Conservation (phyloP, 2,113 vertebrate genomes). For the Crotalus horridus region DNA sequence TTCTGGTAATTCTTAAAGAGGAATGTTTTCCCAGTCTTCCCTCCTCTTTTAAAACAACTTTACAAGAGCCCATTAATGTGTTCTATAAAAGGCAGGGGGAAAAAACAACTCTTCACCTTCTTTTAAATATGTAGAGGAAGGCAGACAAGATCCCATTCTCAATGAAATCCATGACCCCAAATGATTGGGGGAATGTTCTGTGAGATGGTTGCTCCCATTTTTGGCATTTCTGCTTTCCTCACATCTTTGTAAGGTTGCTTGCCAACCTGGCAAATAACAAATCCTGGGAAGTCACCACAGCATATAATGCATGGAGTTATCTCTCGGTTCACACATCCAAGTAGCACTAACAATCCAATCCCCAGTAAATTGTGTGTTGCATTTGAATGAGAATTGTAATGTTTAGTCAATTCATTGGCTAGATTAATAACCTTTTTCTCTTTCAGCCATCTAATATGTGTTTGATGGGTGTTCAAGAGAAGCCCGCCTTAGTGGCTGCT, state of each 20-base stretch:
- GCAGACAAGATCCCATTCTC: not conserved
- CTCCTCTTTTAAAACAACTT: not conserved
- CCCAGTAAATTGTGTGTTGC: not conserved
- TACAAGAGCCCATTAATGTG: not conserved
- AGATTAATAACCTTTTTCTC: not conserved
- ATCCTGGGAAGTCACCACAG: not conserved
- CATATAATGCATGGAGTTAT: not conserved
- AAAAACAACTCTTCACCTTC: not conserved
- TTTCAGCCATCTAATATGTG: not conserved
- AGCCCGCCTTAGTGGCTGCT: not conserved
- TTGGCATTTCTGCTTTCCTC: not conserved
- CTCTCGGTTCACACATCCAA: not conserved
- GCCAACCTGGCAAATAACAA: not conserved
- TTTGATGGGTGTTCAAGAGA: not conserved
- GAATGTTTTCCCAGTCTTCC: not conserved
- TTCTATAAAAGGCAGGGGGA: not conserved
- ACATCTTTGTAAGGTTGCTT: not conserved
- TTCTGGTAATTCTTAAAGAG: slow-evolving; percentile 24
- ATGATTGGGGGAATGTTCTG: not conserved
- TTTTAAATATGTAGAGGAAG: not conserved
- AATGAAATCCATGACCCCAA: not conserved
- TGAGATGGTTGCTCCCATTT: not conserved
- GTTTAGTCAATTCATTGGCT: not conserved
- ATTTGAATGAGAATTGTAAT: not conserved
- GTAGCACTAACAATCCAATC: not conserved